Conservation (phyloP, 2,888 invertebrate species). For the Neelides folsomi region DNA sequence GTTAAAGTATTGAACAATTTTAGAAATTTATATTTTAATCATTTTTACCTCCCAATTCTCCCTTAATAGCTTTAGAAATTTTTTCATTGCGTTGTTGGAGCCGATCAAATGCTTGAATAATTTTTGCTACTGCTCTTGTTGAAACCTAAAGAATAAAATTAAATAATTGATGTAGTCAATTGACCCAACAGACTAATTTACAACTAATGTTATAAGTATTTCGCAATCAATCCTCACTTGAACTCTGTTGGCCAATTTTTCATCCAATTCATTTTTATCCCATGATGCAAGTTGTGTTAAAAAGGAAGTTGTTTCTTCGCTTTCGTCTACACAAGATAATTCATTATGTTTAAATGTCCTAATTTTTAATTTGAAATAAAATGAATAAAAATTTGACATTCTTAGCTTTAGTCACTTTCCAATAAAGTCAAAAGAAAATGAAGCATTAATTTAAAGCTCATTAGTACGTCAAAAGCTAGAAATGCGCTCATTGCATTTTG, state of each 20-base stretch:
- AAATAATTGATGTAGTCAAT: conserved; percentile 9
- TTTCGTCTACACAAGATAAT: conserved; percentile 57
- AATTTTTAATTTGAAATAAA: not conserved
- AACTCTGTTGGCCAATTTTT: conserved; percentile 85
- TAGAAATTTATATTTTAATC: not conserved
- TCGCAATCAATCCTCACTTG: conserved; percentile 41
- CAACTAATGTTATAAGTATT: not conserved
- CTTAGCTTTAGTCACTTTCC: not conserved
- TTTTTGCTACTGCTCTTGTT: conserved; percentile 88
- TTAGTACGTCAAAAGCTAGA: too few species aligned
- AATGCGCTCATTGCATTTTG: too few species aligned
- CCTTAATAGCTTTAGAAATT: conserved; percentile 74
- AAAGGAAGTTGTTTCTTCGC: conserved; percentile 90
- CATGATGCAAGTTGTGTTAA: conserved; percentile 89
- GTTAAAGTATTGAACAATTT: not conserved
- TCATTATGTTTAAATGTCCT: not conserved
- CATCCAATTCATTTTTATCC: conserved; percentile 95
- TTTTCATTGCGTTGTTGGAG: conserved; percentile 91
- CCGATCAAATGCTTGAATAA: conserved; percentile 90
- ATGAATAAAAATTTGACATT: not conserved
- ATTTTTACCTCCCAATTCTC: conserved; percentile 52
- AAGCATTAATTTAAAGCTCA: too few species aligned
- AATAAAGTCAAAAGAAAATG: not conserved
- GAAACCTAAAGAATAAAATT: conserved; percentile 49
- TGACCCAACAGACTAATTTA: too few species aligned